Percentiles rank a stretch among this genome's conserved stretches.
phyloP scores from a whole-genome alignment of 1,140 invertebrate genomes.

The Ips typographus region DNA sequence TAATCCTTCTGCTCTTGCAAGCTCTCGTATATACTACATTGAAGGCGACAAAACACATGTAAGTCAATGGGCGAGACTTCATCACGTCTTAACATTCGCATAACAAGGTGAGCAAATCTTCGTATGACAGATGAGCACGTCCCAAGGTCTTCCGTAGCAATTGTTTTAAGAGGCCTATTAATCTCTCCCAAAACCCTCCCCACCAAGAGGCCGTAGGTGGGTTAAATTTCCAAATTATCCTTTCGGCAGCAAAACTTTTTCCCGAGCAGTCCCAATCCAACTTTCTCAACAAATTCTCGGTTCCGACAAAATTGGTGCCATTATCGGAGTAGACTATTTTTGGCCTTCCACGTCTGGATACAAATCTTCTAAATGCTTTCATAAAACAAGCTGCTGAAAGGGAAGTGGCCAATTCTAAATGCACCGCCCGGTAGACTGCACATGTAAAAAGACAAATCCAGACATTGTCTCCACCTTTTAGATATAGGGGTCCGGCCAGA shows the following conservation, averaged over 20 bases:
- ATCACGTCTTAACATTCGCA: no score
- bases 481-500: conserved; percentile 40
- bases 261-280: background rate
- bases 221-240: conserved; percentile 35
- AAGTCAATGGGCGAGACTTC: no score
- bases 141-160: conserved; percentile 44
- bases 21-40: no score
- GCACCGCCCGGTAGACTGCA: conserved; percentile 44
- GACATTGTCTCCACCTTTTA: conserved; percentile 33
- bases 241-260: background rate
- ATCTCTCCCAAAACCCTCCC: no score
- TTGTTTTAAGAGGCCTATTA: conserved; percentile 50
- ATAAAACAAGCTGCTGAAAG: conserved; percentile 46
- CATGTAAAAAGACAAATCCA: conserved; percentile 48
- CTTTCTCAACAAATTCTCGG: background rate
- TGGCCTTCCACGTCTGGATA: no score
- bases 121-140: conserved; percentile 39
- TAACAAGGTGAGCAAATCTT: conserved; percentile 40
- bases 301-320: no score
- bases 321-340: no score
- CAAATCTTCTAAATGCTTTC: conserved; percentile 29
- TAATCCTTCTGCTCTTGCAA: no score
- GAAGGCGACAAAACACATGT: no score
- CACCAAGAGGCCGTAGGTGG: background rate
- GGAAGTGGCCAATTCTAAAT: conserved; percentile 24